phyloP scores from a whole-genome alignment of 2,797 vertebrate species.

The Schizopygopsis malacanthus region DNA sequence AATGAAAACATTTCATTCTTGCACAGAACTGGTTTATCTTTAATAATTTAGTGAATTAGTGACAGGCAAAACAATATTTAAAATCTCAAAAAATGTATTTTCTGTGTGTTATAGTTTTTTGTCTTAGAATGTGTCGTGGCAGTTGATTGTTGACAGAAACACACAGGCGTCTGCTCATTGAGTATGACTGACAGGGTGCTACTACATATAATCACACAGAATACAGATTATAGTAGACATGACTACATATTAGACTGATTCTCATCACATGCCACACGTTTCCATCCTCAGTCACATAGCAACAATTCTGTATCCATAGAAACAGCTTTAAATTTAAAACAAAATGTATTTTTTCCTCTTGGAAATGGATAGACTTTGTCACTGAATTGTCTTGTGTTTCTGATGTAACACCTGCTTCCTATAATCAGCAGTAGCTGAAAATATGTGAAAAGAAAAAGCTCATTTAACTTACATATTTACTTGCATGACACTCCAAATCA shows the following conservation, averaged over 20 bases:
- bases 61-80: neutral
- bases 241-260: constrained; percentile 41
- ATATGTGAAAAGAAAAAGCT: neutral
- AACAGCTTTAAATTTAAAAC: constrained; percentile 73
- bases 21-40: neutral
- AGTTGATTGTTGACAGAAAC: neutral
- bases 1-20: neutral
- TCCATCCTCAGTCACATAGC: constrained; percentile 69
- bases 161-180: neutral
- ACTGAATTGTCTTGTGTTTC: neutral
- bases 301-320: constrained; percentile 75
- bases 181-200: constrained; percentile 21
- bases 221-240: constrained; percentile 42
- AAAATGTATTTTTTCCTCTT: constrained; percentile 62
- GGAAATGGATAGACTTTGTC: constrained; percentile 39
- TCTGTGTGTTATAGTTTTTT: neutral
- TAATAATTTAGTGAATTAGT: neutral
- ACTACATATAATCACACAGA: constrained; percentile 44
- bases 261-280: constrained; percentile 56
- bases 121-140: neutral
- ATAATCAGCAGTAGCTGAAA: neutral
- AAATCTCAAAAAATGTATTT: constrained; percentile 4
- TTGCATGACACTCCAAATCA: neutral
- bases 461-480: neutral
- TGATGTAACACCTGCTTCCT: neutral